These are phyloP conservation scores for pig (Sus scrofa) DNA, from an alignment of 2,113 vertebrate genomes.

Conservation along the genomic window DNA sequence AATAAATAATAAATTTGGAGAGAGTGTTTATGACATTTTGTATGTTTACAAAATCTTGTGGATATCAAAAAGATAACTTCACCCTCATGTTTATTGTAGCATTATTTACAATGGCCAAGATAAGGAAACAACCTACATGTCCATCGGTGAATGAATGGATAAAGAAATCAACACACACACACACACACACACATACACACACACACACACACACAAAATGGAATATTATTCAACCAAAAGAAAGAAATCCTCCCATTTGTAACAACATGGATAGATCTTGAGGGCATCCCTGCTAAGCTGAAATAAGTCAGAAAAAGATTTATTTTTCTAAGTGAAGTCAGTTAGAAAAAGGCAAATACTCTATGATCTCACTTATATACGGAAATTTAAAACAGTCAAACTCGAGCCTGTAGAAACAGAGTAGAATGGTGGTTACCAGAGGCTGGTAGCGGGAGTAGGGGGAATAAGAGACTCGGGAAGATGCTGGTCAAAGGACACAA, in stretches of 20 bases:
- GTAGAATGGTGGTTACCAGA: not conserved
- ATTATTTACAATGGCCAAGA: not conserved
- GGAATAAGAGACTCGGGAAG: not conserved
- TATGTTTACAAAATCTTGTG: not conserved
- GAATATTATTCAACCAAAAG: not conserved
- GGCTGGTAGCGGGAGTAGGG: not conserved
- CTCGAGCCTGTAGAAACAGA: not conserved
- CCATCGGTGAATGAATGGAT: not conserved
- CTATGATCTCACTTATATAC: not conserved
- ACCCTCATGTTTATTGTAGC: not conserved
- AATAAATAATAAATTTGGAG: slow-evolving; percentile 46
- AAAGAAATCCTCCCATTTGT: slow-evolving; percentile 31
- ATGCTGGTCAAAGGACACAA: not conserved
- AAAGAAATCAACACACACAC: not conserved
- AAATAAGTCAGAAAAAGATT: not conserved
- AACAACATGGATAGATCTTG: not conserved
- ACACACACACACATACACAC: not conserved
- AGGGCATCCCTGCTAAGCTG: not conserved
- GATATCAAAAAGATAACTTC: not conserved
- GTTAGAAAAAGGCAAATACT: not conserved
- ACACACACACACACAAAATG: too few species aligned
- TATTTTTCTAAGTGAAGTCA: not conserved
- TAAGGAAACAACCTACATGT: not conserved
- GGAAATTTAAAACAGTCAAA: not conserved
- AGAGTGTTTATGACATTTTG: not conserved